A percentile compares a stretch with the other conserved stretches of the same genome.
Evolutionary conservation across 2,888 invertebrate species (phyloP).

Genomic region (Pachliopta kotzebuea): DNA sequence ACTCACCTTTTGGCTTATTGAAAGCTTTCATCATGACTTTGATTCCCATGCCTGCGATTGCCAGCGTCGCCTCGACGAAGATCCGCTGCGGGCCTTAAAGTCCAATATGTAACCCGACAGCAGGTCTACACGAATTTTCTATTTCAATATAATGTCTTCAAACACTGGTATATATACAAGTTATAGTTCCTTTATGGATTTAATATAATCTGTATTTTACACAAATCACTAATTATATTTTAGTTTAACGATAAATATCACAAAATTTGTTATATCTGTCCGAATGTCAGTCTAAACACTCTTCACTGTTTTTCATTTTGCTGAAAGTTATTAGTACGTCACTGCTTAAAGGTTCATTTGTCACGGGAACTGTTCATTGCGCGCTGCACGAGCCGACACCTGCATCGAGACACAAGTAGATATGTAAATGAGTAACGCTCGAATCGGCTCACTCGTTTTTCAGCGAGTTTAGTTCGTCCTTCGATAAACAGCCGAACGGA

Average conservation of each 20-base stretch:
- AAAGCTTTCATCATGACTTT: constrained; percentile 92
- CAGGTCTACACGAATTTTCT: constrained; percentile 43
- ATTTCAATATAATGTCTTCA: constrained; percentile 33
- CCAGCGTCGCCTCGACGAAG: constrained; percentile 63
- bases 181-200: constrained; percentile 15
- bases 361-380: constrained; percentile 52
- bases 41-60: constrained; percentile 89
- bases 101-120: constrained; percentile 44
- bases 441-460: constrained; percentile 14
- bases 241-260: constrained; percentile 73
- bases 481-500: constrained; percentile 30
- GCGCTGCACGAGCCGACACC: constrained; percentile 49
- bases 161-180: constrained; percentile 37
- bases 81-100: constrained; percentile 56
- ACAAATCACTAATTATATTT: constrained; percentile 45
- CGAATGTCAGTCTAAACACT: constrained; percentile 68
- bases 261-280: constrained; percentile 52
- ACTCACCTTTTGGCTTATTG: constrained; percentile 90
- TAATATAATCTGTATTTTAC: constrained; percentile 35
- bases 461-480: constrained; percentile 22
- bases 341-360: constrained; percentile 55
- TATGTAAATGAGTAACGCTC: constrained; percentile 23
- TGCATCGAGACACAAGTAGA: constrained; percentile 38
- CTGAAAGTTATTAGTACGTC: constrained; percentile 57
- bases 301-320: constrained; percentile 80